Evolutionary conservation across 2,888 invertebrate genomes (phyloP).

Genomic region (Labia minor): DNA sequence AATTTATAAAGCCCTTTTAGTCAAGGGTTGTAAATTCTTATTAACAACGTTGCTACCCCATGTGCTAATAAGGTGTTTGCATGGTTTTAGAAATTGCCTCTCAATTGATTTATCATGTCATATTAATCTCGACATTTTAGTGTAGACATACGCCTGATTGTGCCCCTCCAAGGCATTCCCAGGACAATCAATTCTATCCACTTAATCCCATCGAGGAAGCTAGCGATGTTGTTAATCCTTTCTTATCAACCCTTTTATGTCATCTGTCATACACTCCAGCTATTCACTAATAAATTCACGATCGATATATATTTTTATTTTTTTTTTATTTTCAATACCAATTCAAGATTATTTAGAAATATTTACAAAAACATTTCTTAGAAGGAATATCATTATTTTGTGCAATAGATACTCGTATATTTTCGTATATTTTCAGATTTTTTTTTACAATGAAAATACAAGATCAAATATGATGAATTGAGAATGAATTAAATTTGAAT

Average conservation of each 20-base stretch:
- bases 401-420: too few relatives aligned
- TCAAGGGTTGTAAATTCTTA: background rate
- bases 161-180: background rate
- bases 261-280: background rate
- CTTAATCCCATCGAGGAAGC: background rate
- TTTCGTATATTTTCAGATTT: too few relatives aligned
- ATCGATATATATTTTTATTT: too few relatives aligned
- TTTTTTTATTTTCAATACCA: too few relatives aligned
- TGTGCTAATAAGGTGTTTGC: background rate
- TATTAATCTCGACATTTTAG: conserved; percentile 1
- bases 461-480: too few relatives aligned
- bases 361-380: too few relatives aligned
- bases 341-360: too few relatives aligned
- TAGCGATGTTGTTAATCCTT: background rate
- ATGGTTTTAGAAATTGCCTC: background rate
- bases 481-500: too few relatives aligned
- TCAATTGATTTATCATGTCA: conserved; percentile 7
- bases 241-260: background rate
- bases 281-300: too few relatives aligned
- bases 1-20: background rate
- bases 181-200: background rate
- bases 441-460: too few relatives aligned
- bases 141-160: background rate
- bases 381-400: too few relatives aligned
- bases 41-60: background rate